Percentiles rank a stretch among this genome's conserved stretches.
phyloP scores from a whole-genome alignment of 2,113 vertebrate genomes.

The Aepyceros melampus region DNA sequence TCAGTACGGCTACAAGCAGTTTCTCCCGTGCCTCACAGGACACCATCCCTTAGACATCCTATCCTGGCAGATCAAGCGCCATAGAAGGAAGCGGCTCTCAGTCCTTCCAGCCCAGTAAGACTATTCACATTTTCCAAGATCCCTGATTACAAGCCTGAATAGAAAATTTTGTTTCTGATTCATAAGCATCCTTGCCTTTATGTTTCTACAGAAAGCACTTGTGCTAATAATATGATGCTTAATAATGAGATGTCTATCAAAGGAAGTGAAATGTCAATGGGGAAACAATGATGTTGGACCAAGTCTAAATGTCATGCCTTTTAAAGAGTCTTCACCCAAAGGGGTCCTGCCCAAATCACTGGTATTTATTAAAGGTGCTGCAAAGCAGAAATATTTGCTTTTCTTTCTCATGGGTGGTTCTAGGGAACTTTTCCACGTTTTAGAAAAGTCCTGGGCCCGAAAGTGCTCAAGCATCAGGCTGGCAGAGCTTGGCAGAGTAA shows the following conservation, averaged over 20 bases:
- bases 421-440: not conserved
- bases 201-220: conserved; percentile 41
- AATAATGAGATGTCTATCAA: conserved; percentile 55
- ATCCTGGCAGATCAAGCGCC: not conserved
- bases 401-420: not conserved
- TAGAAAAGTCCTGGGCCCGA: not conserved
- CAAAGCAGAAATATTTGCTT: not conserved
- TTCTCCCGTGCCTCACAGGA: not conserved
- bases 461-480: not conserved
- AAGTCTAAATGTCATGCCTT: conserved; percentile 16
- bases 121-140: conserved; percentile 47
- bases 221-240: conserved; percentile 54
- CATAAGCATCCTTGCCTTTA: conserved; percentile 54
- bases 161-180: conserved; percentile 63
- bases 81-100: not conserved
- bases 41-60: not conserved
- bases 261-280: not conserved
- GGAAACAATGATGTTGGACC: not conserved
- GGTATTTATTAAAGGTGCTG: not conserved
- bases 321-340: not conserved
- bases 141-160: conserved; percentile 45
- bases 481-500: not conserved
- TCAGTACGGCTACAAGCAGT: not conserved
- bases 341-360: not conserved
- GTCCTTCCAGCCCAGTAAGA: conserved; percentile 20